Evolutionary conservation across 2,113 vertebrate species (phyloP), one percentile per base, ranked within the genome.

Genomic region (Lepus timidus): DNA sequence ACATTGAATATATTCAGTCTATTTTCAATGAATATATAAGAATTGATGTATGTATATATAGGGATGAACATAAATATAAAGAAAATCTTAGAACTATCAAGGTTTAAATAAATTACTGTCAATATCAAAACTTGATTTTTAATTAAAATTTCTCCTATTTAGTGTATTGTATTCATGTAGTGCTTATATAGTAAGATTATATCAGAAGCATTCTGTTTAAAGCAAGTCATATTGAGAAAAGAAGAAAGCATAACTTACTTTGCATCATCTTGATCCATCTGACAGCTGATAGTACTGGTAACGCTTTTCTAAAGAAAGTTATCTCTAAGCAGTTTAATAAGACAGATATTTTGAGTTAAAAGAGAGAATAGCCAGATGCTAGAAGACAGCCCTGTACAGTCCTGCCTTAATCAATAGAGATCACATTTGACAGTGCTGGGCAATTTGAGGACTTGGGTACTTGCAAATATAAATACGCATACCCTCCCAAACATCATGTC

Each of bases 281-380:
- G 12, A 89, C 51, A 44, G 39, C 16, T 81, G 82, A 51, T 3
- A 75, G 22, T 75, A 71, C 6, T 78, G 33, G 16, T 61, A 52
- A 8, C 61, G 29, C 29, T 82, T 81, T 85, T 85, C 49, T 71
- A 73, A 82, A 88, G 22, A 49, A 88, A 81, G 33, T 81, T 49
- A 78, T 81, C 65, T 4, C 4, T 80, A 12, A 17, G 20, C 2
- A 29, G 31, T 95, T 86, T 75, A 84, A 71, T 79, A 92, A 90
- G n/a, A 39, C 3, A 71, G 68, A 90, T 22, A 83, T 89, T 95
- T 58, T 89, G 39, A 75, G 29, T 81, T 93, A 49, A 92, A 96
- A n/a, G 31, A 7, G 83, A 80, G 86, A 76, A 74, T 27, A 51
- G 33, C 6, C 51, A 79, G 16, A 29, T 58, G 25, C 1, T 64